Conservation (phyloP, 2,113 vertebrate genomes). For the Gymnocephalus cernua region DNA sequence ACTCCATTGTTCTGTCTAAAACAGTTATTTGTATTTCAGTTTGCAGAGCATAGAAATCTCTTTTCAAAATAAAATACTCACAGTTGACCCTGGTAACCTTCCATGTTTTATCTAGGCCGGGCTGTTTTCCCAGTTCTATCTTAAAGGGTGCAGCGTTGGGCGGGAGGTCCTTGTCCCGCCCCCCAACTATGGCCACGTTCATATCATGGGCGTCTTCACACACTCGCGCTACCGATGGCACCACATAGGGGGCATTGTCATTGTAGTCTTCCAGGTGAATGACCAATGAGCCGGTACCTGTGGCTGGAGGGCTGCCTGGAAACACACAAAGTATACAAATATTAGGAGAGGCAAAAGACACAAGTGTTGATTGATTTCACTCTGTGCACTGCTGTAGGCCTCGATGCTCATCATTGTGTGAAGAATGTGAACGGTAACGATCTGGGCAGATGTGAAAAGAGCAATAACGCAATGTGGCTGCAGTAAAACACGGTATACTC, state of each 20-base stretch:
- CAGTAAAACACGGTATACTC: slow-evolving; percentile 12
- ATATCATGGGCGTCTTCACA: slow-evolving; percentile 94
- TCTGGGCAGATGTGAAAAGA: slow-evolving; percentile 18
- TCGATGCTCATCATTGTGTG: slow-evolving; percentile 5
- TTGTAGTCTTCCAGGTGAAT: slow-evolving; percentile 94
- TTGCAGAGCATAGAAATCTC: not conserved
- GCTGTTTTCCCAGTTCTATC: slow-evolving; percentile 94
- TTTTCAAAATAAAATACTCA: slow-evolving; percentile 81
- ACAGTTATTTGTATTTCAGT: not conserved
- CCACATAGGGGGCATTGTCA: slow-evolving; percentile 92
- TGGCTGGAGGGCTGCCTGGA: slow-evolving; percentile 92
- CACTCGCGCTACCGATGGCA: slow-evolving; percentile 90
- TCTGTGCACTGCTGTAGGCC: not conserved
- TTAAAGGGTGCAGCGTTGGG: slow-evolving; percentile 95
- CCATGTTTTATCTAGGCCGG: slow-evolving; percentile 93
- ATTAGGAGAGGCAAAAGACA: not conserved
- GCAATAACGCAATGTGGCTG: slow-evolving; percentile 14
- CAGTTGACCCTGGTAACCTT: slow-evolving; percentile 93
- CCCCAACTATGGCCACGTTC: slow-evolving; percentile 91
- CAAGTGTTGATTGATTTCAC: not conserved
- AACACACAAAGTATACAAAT: slow-evolving; percentile 25
- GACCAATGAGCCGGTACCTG: slow-evolving; percentile 93
- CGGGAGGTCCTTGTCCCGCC: slow-evolving; percentile 91
- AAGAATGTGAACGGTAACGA: slow-evolving; percentile 25
- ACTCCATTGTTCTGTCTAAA: not conserved